Evolutionary conservation across 1,140 invertebrate species (phyloP).

Genomic region (Atopsyche davidsoni): DNA sequence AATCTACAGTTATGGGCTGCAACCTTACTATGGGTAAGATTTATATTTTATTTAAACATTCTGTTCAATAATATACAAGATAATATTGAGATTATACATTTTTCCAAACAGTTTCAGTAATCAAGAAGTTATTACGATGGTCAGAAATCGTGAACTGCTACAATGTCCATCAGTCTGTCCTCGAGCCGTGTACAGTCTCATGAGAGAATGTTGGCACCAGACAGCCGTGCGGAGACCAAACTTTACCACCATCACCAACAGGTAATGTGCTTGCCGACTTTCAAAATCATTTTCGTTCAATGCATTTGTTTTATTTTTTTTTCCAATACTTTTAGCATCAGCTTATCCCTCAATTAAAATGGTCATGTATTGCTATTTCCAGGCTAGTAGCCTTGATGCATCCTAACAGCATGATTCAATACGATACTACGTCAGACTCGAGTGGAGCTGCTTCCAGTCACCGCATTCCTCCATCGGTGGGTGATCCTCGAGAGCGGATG

Average conservation of each 20-base stretch:
- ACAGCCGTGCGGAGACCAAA: slow-evolving; percentile 81
- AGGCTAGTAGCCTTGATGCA: slow-evolving; percentile 21
- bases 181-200: slow-evolving; percentile 81
- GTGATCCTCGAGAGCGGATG: slow-evolving; percentile 25
- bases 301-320: no score
- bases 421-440: slow-evolving; percentile 27
- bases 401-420: slow-evolving; percentile 14
- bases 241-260: slow-evolving; percentile 75
- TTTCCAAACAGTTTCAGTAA: slow-evolving; percentile 93
- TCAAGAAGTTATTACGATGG: slow-evolving; percentile 96
- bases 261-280: slow-evolving; percentile 28
- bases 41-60: not conserved
- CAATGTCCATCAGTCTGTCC: slow-evolving; percentile 91
- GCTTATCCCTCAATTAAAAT: no score
- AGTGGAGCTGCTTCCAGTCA: slow-evolving; percentile 24
- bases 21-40: slow-evolving; percentile 57
- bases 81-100: no score
- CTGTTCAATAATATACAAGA: not conserved
- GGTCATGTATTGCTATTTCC: no score
- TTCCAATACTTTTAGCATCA: no score
- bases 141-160: slow-evolving; percentile 86
- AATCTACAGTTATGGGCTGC: slow-evolving; percentile 92
- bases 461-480: slow-evolving; percentile 12
- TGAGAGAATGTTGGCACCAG: slow-evolving; percentile 98
- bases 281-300: no score